Conservation (phyloP, 2,797 vertebrate species). For the Trematomus bernacchii region DNA sequence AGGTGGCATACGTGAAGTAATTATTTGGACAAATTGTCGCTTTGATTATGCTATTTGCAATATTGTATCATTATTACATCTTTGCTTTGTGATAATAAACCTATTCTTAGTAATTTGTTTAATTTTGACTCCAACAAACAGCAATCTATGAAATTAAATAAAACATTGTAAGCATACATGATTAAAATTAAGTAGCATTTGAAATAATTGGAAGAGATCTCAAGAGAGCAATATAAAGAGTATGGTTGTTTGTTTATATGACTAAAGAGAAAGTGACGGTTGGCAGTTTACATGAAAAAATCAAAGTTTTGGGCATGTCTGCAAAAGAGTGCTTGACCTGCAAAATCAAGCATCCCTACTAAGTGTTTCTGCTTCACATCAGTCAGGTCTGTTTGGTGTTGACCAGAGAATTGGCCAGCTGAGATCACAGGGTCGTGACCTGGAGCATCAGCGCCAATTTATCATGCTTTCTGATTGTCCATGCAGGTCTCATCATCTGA, state of each 20-base stretch:
- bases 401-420: not conserved
- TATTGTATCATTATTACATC: not conserved
- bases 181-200: not conserved
- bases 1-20: not conserved
- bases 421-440: not conserved
- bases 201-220: not conserved
- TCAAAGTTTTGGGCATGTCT: not conserved
- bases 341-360: not conserved
- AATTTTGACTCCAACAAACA: too few species aligned
- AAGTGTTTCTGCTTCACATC: not conserved
- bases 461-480: slow-evolving; percentile 6
- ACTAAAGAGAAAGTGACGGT: not conserved
- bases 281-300: not conserved
- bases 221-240: not conserved
- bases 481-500: not conserved
- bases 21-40: not conserved
- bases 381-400: slow-evolving; percentile 1
- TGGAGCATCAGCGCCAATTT: not conserved
- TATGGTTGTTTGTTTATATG: not conserved
- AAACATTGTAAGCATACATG: not conserved
- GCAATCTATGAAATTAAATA: too few species aligned
- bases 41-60: slow-evolving; percentile 9
- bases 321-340: not conserved
- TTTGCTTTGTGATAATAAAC: not conserved
- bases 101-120: too few species aligned